Base-by-base conservation (phyloP, 2,888 invertebrate genomes). In the Ditula angustiorana region DNA sequence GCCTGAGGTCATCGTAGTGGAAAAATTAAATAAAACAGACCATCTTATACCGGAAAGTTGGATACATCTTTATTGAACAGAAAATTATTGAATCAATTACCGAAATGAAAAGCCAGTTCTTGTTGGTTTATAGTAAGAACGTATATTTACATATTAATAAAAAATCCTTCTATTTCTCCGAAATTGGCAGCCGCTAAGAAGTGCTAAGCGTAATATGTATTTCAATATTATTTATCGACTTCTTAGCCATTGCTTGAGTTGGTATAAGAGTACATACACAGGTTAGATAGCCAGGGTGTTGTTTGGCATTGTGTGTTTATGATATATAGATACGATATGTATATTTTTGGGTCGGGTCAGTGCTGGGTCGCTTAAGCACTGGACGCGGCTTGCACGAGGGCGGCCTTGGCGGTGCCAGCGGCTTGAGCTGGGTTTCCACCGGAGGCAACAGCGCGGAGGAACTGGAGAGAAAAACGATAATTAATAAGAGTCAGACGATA, bases 51-150 rank as follows among this genome's bases (percentile, higher is more conserved):
- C 55, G 16, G 13, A 63, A 63, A 60, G 19, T 68, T 75, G 86
- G 86, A 88, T 87, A 88, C 88, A 88, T 87, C 87, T 88, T 89
- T 89, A 87, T 86, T 88, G 50, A 69, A 67, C 61, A 68, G 66
- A 71, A 55, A 69, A 59, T 74, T 73, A 78, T 73, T 70, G 53
- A 63, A 71, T 71, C 68, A 69, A 55, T 61, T 64, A 74, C 73
- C 78, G 65, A 77, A 85, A 86, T 82, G 74, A 86, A 86, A 87
- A 85, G 86, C 87, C 86, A 72, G 24, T 78, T 85, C 84, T 73
- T 81, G 63, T 67, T 58, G 74, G 72, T 81, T 77, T 74, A 60
- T 64, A 74, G 77, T 80, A 84, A 74, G 56, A 85, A 83, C 76
- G 74, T 88, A 86, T 88, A 88, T 87, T 85, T 85, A 83, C 74